Conservation (phyloP, 2,888 invertebrate genomes). For the Lycophotia porphyrea region DNA sequence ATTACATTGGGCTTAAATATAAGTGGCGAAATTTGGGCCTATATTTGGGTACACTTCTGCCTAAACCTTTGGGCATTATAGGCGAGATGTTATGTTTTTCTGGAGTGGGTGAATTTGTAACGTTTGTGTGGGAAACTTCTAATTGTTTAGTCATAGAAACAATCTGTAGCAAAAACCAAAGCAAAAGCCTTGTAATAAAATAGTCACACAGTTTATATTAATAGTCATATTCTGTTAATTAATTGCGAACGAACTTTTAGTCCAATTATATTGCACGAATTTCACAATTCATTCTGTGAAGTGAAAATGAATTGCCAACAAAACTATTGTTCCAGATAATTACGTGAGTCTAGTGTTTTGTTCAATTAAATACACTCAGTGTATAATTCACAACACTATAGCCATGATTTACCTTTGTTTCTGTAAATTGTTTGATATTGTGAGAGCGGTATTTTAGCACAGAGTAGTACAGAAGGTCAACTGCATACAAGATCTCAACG, state of each 20-base stretch:
- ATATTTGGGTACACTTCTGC: background rate
- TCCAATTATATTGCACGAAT: constrained; percentile 45
- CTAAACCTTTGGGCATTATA: background rate
- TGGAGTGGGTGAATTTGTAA: background rate
- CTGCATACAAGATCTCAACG: too few species aligned
- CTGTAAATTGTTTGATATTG: constrained; percentile 37
- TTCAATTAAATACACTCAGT: constrained; percentile 41
- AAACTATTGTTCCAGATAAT: constrained; percentile 69
- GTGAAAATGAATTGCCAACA: constrained; percentile 63
- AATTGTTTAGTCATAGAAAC: background rate
- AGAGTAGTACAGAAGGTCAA: background rate
- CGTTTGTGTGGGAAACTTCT: background rate
- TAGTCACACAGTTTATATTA: constrained; percentile 26
- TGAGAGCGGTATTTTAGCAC: constrained; percentile 15
- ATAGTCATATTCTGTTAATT: constrained; percentile 30
- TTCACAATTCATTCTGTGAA: constrained; percentile 64
- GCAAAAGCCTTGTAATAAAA: background rate
- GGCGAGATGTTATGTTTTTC: background rate
- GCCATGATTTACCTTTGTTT: constrained; percentile 36
- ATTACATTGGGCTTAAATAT: background rate
- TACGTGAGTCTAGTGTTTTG: constrained; percentile 64
- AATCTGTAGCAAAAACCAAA: background rate
- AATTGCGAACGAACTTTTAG: constrained; percentile 35
- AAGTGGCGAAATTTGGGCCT: background rate
- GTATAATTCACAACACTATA: constrained; percentile 41